Conservation (phyloP, 2,113 vertebrate species). For the Hydrochoerus hydrochaeris region DNA sequence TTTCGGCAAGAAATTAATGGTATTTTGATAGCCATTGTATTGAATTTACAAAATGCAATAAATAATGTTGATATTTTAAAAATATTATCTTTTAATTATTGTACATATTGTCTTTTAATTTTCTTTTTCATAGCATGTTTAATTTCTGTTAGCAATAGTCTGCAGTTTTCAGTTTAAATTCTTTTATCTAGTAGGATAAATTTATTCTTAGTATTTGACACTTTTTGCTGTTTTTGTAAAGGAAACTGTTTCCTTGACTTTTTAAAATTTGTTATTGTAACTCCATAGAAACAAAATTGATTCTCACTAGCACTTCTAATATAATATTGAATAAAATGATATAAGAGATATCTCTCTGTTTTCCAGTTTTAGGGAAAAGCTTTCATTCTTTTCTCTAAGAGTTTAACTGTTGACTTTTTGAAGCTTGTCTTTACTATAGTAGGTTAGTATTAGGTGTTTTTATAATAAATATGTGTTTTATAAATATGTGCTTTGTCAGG, state of each 20-base stretch:
- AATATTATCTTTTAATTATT: background rate
- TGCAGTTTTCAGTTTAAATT: background rate
- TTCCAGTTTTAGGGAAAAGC: background rate
- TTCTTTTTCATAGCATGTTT: background rate
- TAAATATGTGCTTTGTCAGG: background rate
- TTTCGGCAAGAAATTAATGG: background rate
- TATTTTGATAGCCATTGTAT: background rate
- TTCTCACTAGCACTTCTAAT: background rate
- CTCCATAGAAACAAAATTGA: background rate
- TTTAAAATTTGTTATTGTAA: background rate
- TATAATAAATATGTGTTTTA: background rate
- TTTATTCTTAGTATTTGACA: background rate
- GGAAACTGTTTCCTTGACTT: background rate
- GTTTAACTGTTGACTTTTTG: background rate
- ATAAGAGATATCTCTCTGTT: background rate
- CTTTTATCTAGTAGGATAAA: background rate
- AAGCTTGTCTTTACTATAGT: background rate
- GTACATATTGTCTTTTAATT: background rate
- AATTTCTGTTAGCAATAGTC: background rate
- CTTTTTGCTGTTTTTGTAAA: background rate
- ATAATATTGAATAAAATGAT: background rate
- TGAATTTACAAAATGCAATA: background rate
- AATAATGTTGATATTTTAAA: background rate
- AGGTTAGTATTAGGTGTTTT: background rate
- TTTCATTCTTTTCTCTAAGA: background rate